Conservation (phyloP, 37 sponge, comb jelly and placozoan genomes). For the Diacarnus erythraeanus region DNA sequence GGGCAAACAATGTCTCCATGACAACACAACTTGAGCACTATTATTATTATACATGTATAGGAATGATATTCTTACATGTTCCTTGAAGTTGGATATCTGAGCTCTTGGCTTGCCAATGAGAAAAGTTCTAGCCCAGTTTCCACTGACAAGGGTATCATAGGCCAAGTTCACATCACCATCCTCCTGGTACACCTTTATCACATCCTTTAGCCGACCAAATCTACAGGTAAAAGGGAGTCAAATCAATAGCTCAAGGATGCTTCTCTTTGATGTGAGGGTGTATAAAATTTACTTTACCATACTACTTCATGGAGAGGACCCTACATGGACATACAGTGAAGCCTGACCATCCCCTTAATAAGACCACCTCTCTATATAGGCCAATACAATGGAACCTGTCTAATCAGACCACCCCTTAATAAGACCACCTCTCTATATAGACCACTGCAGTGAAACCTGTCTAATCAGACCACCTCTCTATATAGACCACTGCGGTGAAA, state of each 20-base stretch:
- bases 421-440: too few species aligned
- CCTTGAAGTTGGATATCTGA: slow-evolving; percentile 66
- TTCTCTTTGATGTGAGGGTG: neutral
- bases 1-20: too few species aligned
- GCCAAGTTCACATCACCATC: slow-evolving; percentile 57
- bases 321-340: too few species aligned
- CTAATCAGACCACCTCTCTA: too few species aligned
- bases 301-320: neutral
- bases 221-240: neutral
- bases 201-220: slow-evolving; percentile 29
- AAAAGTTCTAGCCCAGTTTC: slow-evolving; percentile 80
- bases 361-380: too few species aligned
- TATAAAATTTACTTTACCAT: neutral
- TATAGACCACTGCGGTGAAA: too few species aligned
- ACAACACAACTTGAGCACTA: too few species aligned
- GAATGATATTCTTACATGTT: slow-evolving; percentile 68
- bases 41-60: too few species aligned
- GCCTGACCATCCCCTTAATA: too few species aligned
- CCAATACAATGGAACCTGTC: too few species aligned
- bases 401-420: too few species aligned
- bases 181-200: slow-evolving; percentile 27
- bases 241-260: neutral
- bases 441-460: too few species aligned
- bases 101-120: slow-evolving; percentile 68
- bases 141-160: slow-evolving; percentile 65